These are phyloP conservation scores for Corydoras sp. DNA, from an alignment of 2,113 vertebrate species.

Conservation along the genomic window DNA sequence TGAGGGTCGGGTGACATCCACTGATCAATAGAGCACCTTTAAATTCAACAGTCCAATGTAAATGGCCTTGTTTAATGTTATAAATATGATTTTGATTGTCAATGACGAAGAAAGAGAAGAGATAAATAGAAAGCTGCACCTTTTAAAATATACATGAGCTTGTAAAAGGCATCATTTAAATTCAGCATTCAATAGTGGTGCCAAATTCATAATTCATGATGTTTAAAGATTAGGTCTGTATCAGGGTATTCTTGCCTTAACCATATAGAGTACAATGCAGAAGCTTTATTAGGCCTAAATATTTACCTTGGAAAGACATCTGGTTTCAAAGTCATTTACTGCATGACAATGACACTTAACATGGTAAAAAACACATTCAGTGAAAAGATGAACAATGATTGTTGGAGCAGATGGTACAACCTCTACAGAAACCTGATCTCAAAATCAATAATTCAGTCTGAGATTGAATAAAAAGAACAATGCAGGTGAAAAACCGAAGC, in stretches of 20 bases:
- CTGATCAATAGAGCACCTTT: constrained; percentile 41
- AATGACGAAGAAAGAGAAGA: constrained; percentile 34
- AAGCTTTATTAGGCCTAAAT: too few relatives aligned
- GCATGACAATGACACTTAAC: too few relatives aligned
- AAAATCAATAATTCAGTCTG: too few relatives aligned
- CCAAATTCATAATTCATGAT: constrained; percentile 67
- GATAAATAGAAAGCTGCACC: constrained; percentile 24
- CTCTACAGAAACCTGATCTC: too few relatives aligned
- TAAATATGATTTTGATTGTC: constrained; percentile 45
- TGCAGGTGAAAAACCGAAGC: too few relatives aligned
- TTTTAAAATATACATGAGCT: constrained; percentile 57
- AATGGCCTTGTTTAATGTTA: constrained; percentile 42
- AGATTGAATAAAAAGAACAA: too few relatives aligned
- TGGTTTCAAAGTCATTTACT: too few relatives aligned
- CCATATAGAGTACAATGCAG: too few relatives aligned
- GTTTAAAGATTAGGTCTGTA: constrained; percentile 57
- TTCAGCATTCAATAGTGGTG: constrained; percentile 41
- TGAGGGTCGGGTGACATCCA: constrained; percentile 37
- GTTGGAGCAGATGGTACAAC: too few relatives aligned
- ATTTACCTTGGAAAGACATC: too few relatives aligned
- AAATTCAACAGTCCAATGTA: constrained; percentile 42
- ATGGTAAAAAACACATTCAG: too few relatives aligned
- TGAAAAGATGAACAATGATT: too few relatives aligned
- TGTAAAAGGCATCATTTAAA: constrained; percentile 62
- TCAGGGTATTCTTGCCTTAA: not conserved